Evolutionary conservation across 2,797 vertebrate species (phyloP).

Genomic region (Microtus californicus): DNA sequence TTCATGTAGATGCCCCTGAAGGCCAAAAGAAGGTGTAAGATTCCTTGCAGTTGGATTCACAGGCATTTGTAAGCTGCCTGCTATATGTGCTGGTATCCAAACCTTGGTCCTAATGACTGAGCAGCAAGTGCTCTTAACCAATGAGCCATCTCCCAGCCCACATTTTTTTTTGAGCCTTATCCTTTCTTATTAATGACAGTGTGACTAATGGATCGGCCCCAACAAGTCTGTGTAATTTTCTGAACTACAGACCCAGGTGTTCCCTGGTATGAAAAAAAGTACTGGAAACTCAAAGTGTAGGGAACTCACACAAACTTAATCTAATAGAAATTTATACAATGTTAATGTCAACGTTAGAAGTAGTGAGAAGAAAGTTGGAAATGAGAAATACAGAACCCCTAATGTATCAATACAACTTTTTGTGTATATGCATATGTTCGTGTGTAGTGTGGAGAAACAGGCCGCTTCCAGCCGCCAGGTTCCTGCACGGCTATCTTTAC

Average conservation of each 20-base stretch:
- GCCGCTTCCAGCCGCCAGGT: no score
- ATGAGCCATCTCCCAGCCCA: not conserved
- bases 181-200: conserved; percentile 18
- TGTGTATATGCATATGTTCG: not conserved
- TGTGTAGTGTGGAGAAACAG: not conserved
- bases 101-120: not conserved
- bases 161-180: not conserved
- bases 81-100: not conserved
- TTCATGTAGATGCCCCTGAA: not conserved
- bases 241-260: conserved; percentile 14
- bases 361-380: not conserved
- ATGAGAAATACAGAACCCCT: not conserved
- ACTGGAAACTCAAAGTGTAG: conserved; percentile 34
- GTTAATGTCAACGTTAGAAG: conserved; percentile 52
- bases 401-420: not conserved
- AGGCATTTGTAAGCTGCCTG: not conserved
- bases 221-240: not conserved
- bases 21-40: not conserved
- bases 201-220: conserved; percentile 23
- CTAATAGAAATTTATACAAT: conserved; percentile 12
- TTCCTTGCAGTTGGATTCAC: not conserved
- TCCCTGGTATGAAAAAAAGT: not conserved
- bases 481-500: no score
- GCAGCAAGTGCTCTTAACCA: not conserved
- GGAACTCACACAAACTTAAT: conserved; percentile 41